Evolutionary conservation across 2,888 invertebrate species (phyloP), one percentile per base, ranked within the genome.

Genomic region (Phasia obesa): DNA sequence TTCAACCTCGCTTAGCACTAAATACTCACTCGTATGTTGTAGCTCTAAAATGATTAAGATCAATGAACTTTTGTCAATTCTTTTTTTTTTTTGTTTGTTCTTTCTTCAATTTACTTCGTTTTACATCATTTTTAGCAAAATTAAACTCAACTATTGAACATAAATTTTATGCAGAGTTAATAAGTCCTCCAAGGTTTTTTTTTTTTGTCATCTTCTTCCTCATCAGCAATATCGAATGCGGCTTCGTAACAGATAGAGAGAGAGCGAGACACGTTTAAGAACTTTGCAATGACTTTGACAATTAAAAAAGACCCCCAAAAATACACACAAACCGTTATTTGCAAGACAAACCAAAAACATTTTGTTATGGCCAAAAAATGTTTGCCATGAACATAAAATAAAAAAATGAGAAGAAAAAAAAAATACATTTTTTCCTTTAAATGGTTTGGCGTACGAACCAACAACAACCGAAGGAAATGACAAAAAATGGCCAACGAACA

Each of bases 151-250:
- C 55, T 59, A 51, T 64, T 59, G 78, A 49, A 71, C 70, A 83
- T 79, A 83, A 71, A 83, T 79, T 83, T 79, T 83, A 83, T 83
- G 83, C 83, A 83, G 83, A 83, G 79, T 79, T 83, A 83, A 83
- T 83, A 83, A 83, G 79, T 67, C 53, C 42, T 62, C 62, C 25
- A 38, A 19, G 19, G 25, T 42, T 71, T 31, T 17, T 70, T 31
- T 13, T 13, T 71, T 71, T 25, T 38, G 64, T 78, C 31, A 59
- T 42, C 31, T 44, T 57, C 49, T 38, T 62, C 65, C 27, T 74
- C 73, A 44, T 64, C 69, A 67, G 19, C 53, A 73, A 13, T 11
- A 57, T 44, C 15, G 42, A 42, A 27, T 47, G 31, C 27, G 31
- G 21, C n/a, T 47, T 19, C 2, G 31, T 4, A 23, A n/a, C n/a